Conservation (phyloP, 2,113 vertebrate genomes). For the Apteryx mantelli region DNA sequence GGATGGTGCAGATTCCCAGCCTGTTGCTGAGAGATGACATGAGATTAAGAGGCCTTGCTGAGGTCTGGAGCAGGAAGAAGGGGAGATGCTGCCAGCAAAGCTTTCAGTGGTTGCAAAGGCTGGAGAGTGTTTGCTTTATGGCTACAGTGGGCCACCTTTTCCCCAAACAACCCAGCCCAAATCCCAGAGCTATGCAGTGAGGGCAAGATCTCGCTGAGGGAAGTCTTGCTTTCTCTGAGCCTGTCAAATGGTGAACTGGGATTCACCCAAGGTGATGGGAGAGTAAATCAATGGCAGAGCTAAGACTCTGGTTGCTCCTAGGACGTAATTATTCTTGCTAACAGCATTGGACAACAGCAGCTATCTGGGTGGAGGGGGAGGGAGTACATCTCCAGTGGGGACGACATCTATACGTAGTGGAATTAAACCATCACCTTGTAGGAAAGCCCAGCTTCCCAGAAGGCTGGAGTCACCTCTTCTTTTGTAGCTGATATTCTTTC, state of each 20-base stretch:
- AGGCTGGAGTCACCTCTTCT: neutral
- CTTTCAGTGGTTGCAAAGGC: neutral
- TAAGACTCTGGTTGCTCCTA: neutral
- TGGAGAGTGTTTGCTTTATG: neutral
- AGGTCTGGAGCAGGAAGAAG: neutral
- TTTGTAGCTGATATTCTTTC: neutral
- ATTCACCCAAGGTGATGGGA: rapidly evolving
- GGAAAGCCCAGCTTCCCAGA: neutral
- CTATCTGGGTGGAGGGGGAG: too few relatives aligned
- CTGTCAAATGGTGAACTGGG: neutral
- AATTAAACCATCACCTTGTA: neutral
- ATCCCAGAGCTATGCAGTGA: neutral
- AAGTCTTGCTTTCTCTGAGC: neutral
- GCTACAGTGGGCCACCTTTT: neutral
- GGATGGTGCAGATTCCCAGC: neutral
- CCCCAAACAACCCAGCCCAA: neutral
- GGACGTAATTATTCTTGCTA: neutral
- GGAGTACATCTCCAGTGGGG: neutral
- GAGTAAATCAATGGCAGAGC: neutral
- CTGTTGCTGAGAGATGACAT: neutral
- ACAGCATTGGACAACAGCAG: neutral
- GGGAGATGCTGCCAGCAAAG: neutral
- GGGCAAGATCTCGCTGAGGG: neutral
- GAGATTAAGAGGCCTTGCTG: neutral
- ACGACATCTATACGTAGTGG: neutral